Evolutionary conservation across 2,113 vertebrate species (phyloP), one percentile per base, ranked within the genome.

Genomic region (Oryzias melastigma): DNA sequence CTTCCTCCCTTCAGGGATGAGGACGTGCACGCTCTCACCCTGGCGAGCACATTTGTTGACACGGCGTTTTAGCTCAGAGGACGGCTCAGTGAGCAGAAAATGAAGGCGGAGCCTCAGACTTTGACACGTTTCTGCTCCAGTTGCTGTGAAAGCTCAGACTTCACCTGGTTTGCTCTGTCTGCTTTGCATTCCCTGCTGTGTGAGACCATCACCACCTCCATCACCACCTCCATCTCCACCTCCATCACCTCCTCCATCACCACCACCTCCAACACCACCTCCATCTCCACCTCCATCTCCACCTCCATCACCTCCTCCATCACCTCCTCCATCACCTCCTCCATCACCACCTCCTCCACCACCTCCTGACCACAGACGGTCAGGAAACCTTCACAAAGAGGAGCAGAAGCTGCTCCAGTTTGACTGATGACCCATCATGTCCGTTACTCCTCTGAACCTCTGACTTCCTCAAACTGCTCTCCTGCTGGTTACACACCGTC

Each of bases 101-200:
- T 5, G 50, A 47, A 68, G 56, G 48, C 51, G 24, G 51, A 20
- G 60, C 47, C 57, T 24, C 17, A 49, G 43, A 18, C 46, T 46
- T 67, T 29, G 20, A 24, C 52, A 25, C 62, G 81, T 61, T 84
- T 83, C 86, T 82, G 82, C 81, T 85, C 77, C 29, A 81, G 50
- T 83, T 84, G 40, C 69, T n/a, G 20, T 53, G 68, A 70, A 66
- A 58, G 72, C 55, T 24, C 67, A 78, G 71, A 78, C 73, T 77
- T 81, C 57, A 84, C 80, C 82, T 82, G 25, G 71, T 76, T 55
- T 35, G 68, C 68, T 57, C 68, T 20, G 70, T 69, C 78, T 85
- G 82, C 82, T 82, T 82, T 80, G 82, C 52, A 83, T 82, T 73
- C 44, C 35, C 52, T 5, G 40, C 52, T 80, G 63, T 29, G 58